Base-by-base conservation (phyloP, 2,888 invertebrate genomes). In the Eurois occulta region DNA sequence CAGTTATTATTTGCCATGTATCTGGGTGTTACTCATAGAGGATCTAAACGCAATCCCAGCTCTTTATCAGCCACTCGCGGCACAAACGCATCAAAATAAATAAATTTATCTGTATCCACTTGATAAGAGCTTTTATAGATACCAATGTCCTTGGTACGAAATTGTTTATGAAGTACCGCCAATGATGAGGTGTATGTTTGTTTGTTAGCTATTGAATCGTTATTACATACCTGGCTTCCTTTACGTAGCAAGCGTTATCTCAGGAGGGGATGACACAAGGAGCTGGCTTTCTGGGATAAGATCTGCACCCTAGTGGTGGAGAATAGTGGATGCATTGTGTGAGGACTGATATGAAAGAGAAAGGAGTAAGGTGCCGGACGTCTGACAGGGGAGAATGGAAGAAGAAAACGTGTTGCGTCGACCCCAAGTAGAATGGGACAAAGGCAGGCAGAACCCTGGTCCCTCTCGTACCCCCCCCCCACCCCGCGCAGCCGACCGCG, bases 61-160 rank as follows among this genome's bases (percentile, higher is more conserved):
- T 43, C 28, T 11, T 82, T 87, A 83, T 87, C 85, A 74, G 16
- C 62, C 77, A 80, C 83, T 87, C 24, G 66, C 65, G 18, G 52
- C 43, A n/a, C 73, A 78, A 82, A 83, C 80, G 86, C 84, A 84
- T 77, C 66, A 74, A 73, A 86, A 86, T 84, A 81, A 84, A 85
- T 83, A 85, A 80, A 77, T 82, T 80, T 90, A 90, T 90, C 89
- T 88, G 21, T 60, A 62, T 60, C 79, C 90, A 89, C 88, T 90
- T 46, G 81, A 89, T 83, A 77, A 11, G 72, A 81, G 90, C 90
- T 90, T 90, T 90, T 75, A 90, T 73, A 80, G 88, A 90, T 90
- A 89, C 81, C 60, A 67, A 67, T 73, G 86, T 83, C 85, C 87
- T 86, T 87, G 76, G 38, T 48, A 70, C 32, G 24, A 72, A 87